Percentiles rank a stretch among this genome's conserved stretches.
These are phyloP conservation scores for Nineta flava DNA, from an alignment of 2,888 invertebrate species.

Conservation along the genomic window DNA sequence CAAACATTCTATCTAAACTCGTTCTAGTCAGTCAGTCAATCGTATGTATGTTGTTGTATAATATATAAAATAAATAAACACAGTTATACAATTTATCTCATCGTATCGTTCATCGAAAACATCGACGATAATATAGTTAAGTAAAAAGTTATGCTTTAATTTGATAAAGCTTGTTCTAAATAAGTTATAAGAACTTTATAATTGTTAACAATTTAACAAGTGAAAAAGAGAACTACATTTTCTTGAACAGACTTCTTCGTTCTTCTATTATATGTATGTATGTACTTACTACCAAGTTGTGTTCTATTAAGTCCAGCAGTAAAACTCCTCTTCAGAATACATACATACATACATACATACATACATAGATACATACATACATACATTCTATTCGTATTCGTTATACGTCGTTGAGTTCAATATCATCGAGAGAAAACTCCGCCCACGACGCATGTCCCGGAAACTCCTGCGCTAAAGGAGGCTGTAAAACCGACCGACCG, in stretches of 20 bases:
- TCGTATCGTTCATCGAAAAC: too few relatives aligned
- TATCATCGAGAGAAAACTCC: background rate
- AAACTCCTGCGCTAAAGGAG: background rate
- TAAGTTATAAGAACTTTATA: slow-evolving; percentile 1
- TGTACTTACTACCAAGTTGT: background rate
- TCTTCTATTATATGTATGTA: background rate
- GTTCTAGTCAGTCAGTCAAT: too few relatives aligned
- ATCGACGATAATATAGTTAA: too few relatives aligned
- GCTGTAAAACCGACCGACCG: background rate
- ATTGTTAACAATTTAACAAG: slow-evolving; percentile 1
- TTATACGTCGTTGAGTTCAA: background rate
- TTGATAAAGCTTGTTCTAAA: background rate
- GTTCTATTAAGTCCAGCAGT: background rate
- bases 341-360: too few relatives aligned
- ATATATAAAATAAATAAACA: too few relatives aligned
- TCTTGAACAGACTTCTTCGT: background rate
- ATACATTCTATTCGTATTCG: too few relatives aligned
- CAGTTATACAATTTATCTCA: too few relatives aligned
- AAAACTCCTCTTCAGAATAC: too few relatives aligned
- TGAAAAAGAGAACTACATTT: too few relatives aligned
- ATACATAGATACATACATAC: too few relatives aligned
- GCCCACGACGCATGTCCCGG: slow-evolving; percentile 1
- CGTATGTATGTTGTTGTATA: too few relatives aligned
- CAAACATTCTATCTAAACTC: too few relatives aligned
- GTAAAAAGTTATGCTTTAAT: background rate